Evolutionary conservation across 2,888 invertebrate genomes (phyloP), one percentile per base, ranked within the genome.

Genomic region (Heliconius hortense): DNA sequence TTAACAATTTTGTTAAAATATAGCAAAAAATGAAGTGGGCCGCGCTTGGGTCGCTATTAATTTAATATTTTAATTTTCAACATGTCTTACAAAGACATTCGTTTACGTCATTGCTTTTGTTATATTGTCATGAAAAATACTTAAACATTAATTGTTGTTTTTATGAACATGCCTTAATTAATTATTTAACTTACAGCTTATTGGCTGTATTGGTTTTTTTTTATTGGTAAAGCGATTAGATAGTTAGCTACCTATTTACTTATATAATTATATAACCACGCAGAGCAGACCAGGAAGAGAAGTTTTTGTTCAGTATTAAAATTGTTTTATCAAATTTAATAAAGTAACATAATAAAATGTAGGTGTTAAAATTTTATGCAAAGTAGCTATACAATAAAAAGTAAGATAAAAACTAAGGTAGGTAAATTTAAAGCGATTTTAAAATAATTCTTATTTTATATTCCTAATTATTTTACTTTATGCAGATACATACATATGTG

Each of bases 401-500:
- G 35, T n/a, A n/a, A 64, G 13, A 35, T 64, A 66, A 31, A 31
- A 31, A 35, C 31, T 8, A 35, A 35, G 2, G 8, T 43, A 24
- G 24, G 24, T 66, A 39, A 24, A 35, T 39, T 7, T 5, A 24
- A 66, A 39, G 15, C 24, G 15, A 64, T 64, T 64, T 64, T 35
- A n/a, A 31, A n/a, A n/a, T n/a, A 39, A 64, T 64, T 64, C 7
- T 39, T 39, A 66, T 24, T 66, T 66, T 66, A 66, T 39, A 24
- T 60, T 26, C 26, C 15, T 24, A 66, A 15, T 39, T n/a, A 13
- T 43, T 39, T 66, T 15, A 39, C 15, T 66, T 39, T 15, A 15
- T 39, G 5, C 39, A 66, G 66, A 66, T 66, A 66, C 66, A 66
- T 66, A 43, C 24, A 39, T 39, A 66, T 66, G 39, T 66, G 24